phyloP scores from a whole-genome alignment of 2,113 vertebrate species.

The Chauna torquata region DNA sequence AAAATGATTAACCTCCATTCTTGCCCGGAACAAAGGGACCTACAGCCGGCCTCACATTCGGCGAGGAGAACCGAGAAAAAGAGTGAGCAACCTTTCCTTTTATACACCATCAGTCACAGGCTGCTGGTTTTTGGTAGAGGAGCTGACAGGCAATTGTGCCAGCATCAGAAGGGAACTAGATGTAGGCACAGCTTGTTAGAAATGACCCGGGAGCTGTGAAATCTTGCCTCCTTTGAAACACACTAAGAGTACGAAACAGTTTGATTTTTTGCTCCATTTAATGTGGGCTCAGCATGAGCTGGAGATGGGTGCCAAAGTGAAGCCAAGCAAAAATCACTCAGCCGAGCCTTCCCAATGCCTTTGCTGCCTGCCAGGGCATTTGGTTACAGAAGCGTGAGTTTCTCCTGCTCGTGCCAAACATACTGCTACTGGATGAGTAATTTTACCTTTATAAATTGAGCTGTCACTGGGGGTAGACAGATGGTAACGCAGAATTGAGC shows the following conservation, averaged over 20 bases:
- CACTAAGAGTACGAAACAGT: neutral
- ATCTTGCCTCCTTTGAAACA: constrained; percentile 6
- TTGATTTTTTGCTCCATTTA: constrained; percentile 37
- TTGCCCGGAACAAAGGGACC: neutral
- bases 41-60: neutral
- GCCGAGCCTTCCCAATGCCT: neutral
- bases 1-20: neutral
- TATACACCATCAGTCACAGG: neutral
- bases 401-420: neutral
- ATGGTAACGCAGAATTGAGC: neutral
- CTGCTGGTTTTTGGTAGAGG: neutral
- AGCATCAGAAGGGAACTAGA: neutral
- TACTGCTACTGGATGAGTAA: neutral
- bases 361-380: neutral
- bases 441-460: constrained; percentile 22
- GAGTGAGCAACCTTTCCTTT: neutral
- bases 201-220: neutral
- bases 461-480: neutral
- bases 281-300: neutral
- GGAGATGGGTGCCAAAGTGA: constrained; percentile 6
- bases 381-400: neutral
- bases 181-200: constrained; percentile 3
- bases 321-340: constrained; percentile 20
- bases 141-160: neutral
- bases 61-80: neutral